Conservation (phyloP, 2,888 invertebrate species). For the Rhaphigaster nebulosa region DNA sequence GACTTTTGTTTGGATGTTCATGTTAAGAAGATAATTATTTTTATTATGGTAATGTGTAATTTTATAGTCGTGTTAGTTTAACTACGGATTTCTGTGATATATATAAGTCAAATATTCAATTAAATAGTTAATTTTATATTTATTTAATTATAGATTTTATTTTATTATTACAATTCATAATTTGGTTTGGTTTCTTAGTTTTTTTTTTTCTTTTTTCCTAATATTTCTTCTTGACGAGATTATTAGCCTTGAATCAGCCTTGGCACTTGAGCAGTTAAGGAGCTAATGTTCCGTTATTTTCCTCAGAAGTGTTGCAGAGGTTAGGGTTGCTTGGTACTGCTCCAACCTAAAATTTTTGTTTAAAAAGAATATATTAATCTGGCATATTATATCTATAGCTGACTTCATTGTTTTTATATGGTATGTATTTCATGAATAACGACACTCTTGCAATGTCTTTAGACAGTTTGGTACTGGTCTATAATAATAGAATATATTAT, state of each 20-base stretch:
- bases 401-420: neutral
- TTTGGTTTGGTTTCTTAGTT: neutral
- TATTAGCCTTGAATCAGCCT: neutral
- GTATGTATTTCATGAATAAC: neutral
- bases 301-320: neutral
- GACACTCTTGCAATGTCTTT: neutral
- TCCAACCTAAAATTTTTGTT: constrained; percentile 1
- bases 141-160: neutral
- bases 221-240: neutral
- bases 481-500: too few species aligned
- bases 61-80: too few species aligned
- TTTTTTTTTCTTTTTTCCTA: neutral
- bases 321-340: neutral
- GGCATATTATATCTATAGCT: neutral
- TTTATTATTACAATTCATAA: neutral
- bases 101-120: too few species aligned
- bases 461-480: constrained; percentile 44
- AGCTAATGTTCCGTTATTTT: neutral
- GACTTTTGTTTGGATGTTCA: too few species aligned
- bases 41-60: too few species aligned
- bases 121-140: too few species aligned
- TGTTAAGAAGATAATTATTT: too few species aligned
- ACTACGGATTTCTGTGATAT: too few species aligned
- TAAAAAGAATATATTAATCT: neutral
- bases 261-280: neutral